Conservation (phyloP, 2,113 vertebrate species). For the Charina bottae region DNA sequence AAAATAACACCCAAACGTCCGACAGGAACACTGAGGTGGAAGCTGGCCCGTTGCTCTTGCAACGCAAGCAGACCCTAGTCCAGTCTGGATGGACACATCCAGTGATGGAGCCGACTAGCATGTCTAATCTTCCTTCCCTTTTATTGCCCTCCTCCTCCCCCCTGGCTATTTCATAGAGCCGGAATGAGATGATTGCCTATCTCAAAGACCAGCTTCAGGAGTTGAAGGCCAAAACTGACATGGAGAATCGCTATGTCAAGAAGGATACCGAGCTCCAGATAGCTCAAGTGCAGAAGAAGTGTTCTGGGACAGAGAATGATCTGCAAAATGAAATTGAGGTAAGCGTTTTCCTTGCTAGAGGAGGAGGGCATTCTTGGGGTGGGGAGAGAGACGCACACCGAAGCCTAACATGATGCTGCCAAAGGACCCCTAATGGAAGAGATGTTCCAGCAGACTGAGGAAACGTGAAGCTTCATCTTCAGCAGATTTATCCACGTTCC, state of each 20-base stretch:
- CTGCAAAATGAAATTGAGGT: constrained; percentile 76
- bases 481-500: not conserved
- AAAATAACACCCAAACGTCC: no score
- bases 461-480: not conserved
- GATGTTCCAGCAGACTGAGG: no score
- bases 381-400: not conserved
- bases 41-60: no score
- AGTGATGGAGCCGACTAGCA: no score
- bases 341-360: not conserved
- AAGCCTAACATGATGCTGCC: no score
- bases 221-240: constrained; percentile 70
- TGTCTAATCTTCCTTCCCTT: no score
- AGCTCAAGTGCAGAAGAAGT: constrained; percentile 76
- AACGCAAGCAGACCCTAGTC: not conserved
- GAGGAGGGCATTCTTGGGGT: not conserved
- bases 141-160: no score
- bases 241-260: constrained; percentile 75
- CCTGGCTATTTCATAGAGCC: constrained; percentile 59
- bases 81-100: not conserved
- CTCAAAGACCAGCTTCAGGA: constrained; percentile 81
- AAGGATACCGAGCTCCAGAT: constrained; percentile 75
- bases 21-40: not conserved
- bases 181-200: constrained; percentile 67
- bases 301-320: constrained; percentile 66
- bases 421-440: no score